Percentiles rank a stretch among this genome's conserved stretches.
Evolutionary conservation across 2,888 invertebrate species (phyloP).

Genomic region (Dendrolimus pini): DNA sequence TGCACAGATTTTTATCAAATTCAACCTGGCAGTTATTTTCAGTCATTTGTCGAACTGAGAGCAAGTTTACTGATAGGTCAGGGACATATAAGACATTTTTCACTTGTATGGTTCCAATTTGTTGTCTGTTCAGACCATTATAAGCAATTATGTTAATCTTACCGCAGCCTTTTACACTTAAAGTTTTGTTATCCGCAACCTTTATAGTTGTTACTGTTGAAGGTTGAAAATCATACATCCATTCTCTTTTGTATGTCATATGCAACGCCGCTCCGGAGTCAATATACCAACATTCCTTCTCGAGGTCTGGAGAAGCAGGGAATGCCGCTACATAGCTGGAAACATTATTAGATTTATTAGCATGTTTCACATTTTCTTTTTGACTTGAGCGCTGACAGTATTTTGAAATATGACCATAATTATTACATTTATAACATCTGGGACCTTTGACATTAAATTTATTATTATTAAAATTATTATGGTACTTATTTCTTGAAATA

Average conservation of each 20-base stretch:
- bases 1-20: not conserved
- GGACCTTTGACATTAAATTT: slow-evolving; percentile 2
- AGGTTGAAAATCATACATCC: slow-evolving; percentile 4
- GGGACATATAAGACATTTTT: not conserved
- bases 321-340: not conserved
- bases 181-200: slow-evolving; percentile 4
- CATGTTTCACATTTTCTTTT: not conserved
- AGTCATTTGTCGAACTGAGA: not conserved
- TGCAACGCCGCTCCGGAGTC: slow-evolving; percentile 19
- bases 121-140: not conserved
- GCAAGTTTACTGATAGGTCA: too few species aligned
- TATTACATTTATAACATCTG: slow-evolving; percentile 3
- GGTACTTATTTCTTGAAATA: too few species aligned
- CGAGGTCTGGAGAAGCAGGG: not conserved
- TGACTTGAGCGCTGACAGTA: slow-evolving; percentile 1
- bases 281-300: slow-evolving; percentile 24
- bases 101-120: not conserved
- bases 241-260: slow-evolving; percentile 11
- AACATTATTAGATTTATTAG: not conserved
- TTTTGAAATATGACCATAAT: slow-evolving; percentile 3
- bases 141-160: not conserved
- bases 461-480: not conserved
- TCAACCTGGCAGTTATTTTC: not conserved
- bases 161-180: slow-evolving; percentile 1
- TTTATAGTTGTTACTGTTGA: slow-evolving; percentile 2